Conservation (phyloP, 1,140 invertebrate species). For the Dryas iulia region DNA sequence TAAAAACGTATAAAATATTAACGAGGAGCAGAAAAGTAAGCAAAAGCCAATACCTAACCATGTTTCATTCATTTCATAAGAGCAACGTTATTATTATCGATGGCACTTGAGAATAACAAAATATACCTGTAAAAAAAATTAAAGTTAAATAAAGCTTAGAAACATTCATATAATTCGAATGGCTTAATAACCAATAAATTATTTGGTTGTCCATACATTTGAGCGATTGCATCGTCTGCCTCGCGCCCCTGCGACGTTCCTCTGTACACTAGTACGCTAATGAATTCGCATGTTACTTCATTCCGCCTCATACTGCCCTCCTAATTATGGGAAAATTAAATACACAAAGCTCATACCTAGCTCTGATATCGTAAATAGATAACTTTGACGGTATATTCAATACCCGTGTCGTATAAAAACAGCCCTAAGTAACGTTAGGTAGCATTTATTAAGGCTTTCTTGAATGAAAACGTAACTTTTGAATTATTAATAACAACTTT, state of each 20-base stretch:
- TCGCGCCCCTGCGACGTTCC: constrained; percentile 44
- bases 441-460: background rate
- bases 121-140: no score
- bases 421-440: background rate
- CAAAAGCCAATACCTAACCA: no score
- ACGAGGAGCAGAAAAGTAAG: no score
- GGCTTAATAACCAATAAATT: background rate
- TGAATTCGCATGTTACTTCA: constrained; percentile 48
- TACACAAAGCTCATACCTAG: constrained; percentile 31
- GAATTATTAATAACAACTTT: background rate
- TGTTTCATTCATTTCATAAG: no score
- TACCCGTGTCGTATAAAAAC: constrained; percentile 10
- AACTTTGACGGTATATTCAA: constrained; percentile 37
- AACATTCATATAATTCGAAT: background rate
- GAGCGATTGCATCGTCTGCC: constrained; percentile 61
- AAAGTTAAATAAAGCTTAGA: background rate
- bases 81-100: no score
- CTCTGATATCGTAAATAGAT: constrained; percentile 31
- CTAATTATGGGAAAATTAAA: constrained; percentile 49
- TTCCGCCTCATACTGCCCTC: constrained; percentile 23
- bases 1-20: no score
- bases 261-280: constrained; percentile 45
- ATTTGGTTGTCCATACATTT: constrained; percentile 39
- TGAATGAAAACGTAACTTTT: constrained; percentile 1
- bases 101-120: no score